Conservation (phyloP, 2,113 vertebrate genomes). For the Alligator mississippiensis region DNA sequence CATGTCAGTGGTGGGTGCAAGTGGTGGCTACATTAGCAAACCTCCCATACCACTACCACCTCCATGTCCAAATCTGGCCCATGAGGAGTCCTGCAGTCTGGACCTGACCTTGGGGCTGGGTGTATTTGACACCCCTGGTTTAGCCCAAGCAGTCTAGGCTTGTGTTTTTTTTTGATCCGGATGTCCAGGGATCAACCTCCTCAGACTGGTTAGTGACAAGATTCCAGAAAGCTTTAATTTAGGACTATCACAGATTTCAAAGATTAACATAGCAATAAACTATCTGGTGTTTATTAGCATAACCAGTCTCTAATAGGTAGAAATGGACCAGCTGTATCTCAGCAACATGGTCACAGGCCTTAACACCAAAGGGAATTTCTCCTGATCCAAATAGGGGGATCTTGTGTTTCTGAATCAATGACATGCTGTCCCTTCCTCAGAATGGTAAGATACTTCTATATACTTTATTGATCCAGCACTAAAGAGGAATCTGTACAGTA, state of each 20-base stretch:
- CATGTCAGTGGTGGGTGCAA: too few species aligned
- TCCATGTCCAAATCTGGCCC: too few species aligned
- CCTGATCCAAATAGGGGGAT: not conserved
- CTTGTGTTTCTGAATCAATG: not conserved
- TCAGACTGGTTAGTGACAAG: too few species aligned
- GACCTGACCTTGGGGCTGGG: too few species aligned
- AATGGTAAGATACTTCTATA: not conserved
- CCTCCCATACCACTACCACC: too few species aligned
- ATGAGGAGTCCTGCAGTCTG: too few species aligned
- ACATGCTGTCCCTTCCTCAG: not conserved
- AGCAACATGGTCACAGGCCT: not conserved
- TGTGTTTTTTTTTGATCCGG: not conserved
- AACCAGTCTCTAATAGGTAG: not conserved
- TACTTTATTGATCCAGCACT: not conserved
- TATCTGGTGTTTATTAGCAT: accelerated
- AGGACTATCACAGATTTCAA: not conserved
- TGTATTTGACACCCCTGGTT: too few species aligned
- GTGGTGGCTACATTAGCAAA: too few species aligned
- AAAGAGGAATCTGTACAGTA: not conserved
- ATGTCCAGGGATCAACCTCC: not conserved
- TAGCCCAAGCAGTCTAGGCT: too few species aligned
- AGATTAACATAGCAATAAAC: not conserved
- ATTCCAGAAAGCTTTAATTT: not conserved
- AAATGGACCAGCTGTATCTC: not conserved
- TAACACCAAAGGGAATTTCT: not conserved